Conservation (phyloP, 2,113 vertebrate genomes). For the Calyptomena viridis region DNA sequence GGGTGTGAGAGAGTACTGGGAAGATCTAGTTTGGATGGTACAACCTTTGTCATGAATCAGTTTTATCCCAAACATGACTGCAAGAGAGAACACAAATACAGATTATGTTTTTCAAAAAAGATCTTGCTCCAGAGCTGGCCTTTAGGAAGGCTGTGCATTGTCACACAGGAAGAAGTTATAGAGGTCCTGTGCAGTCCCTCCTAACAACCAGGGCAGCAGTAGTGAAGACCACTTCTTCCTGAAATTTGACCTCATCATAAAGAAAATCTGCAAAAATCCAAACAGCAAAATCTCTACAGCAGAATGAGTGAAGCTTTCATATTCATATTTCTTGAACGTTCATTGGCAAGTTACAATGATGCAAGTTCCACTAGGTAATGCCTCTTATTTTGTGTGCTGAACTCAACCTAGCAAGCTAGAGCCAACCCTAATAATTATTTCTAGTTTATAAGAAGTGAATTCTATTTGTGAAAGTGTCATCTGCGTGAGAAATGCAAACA, state of each 20-base stretch:
- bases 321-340: not conserved
- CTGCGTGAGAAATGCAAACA: not conserved
- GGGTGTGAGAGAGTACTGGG: fast-evolving
- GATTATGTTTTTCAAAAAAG: not conserved
- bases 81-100: not conserved
- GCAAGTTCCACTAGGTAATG: not conserved
- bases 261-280: not conserved
- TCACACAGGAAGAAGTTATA: not conserved
- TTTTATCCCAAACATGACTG: not conserved
- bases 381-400: not conserved
- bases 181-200: not conserved
- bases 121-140: not conserved
- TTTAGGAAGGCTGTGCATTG: not conserved
- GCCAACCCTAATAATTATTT: not conserved
- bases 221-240: not conserved
- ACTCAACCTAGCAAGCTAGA: not conserved
- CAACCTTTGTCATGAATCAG: not conserved
- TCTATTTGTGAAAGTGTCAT: not conserved
- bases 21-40: not conserved
- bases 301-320: not conserved
- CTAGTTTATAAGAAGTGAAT: not conserved
- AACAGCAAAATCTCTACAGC: not conserved
- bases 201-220: fast-evolving
- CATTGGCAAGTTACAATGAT: not conserved
- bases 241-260: not conserved